Conservation (phyloP, 2,113 vertebrate genomes). For the Sprattus sprattus region DNA sequence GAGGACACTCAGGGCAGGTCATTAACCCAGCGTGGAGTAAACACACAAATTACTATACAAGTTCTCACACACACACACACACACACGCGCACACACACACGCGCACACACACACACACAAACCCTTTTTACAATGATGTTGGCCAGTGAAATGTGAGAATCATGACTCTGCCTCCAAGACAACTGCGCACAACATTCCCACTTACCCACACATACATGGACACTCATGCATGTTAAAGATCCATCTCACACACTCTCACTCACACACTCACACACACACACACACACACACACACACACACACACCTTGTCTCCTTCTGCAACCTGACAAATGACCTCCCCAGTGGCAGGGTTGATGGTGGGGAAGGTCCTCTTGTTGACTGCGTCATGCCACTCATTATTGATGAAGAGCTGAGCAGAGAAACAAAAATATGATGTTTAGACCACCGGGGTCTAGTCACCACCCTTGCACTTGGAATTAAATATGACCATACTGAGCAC, state of each 20-base stretch:
- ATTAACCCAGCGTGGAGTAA: background rate
- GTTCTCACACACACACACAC: background rate
- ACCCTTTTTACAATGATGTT: background rate
- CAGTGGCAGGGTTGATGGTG: constrained; percentile 86
- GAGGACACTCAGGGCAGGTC: background rate
- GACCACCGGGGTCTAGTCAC: background rate
- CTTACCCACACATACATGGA: background rate
- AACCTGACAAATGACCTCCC: constrained; percentile 90
- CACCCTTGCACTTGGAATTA: background rate
- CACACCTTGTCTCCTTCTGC: constrained; percentile 87
- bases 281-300: constrained; percentile 22
- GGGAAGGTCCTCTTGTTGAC: constrained; percentile 87
- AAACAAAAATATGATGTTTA: background rate
- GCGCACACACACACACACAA: background rate
- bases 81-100: no score
- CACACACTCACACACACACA: background rate
- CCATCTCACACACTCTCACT: no score
- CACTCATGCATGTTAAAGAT: background rate
- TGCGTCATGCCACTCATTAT: constrained; percentile 91
- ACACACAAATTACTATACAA: background rate
- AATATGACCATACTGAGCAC: background rate
- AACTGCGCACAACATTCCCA: background rate
- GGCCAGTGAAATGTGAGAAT: background rate
- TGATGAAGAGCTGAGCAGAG: constrained; percentile 86
- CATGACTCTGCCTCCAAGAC: background rate